Evolutionary conservation across 2,888 invertebrate genomes (phyloP), one percentile per base, ranked within the genome.

Genomic region (Amaurobius ferox): DNA sequence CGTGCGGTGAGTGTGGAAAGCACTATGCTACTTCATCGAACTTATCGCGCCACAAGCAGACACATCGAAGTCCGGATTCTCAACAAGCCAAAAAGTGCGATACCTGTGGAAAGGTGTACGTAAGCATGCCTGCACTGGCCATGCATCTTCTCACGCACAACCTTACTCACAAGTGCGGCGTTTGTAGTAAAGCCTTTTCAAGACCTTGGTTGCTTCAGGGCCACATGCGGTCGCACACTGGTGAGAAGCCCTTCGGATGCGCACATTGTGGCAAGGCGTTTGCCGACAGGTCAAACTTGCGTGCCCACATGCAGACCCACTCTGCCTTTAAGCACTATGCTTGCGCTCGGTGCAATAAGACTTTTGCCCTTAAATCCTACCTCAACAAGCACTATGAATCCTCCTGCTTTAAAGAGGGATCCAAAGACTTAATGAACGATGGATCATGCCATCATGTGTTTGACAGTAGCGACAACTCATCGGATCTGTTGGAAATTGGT

Each of bases 221-320:
- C 62, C 97, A 97, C 91, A 95, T 97, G 88, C 93, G 97, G 77
- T 97, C 96, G 0, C 97, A 97, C 90, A 97, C 96, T 86, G 96
- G 96, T 1, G 97, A 97, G 92, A 96, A 96, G 91, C 98, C 98
- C 0, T 98, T 96, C 92, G 96, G 95, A 1, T 98, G 98, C 91
- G 96, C 95, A 29, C 95, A 95, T 90, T 98, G 98, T 92, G 96
- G 96, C 88, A 98, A 97, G 91, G 96, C 97, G 0, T 98, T 98
- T 91, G 97, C 97, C 13, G 98, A 98, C 92, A 94, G 97, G 74
- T 96, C 96, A 86, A 98, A 98, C 91, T 93, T 98, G 78, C 93
- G 97, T 29, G 98, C 97, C 0, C 98, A 98, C 92, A 95, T 97
- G 94, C 97, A 97, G 92, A 98, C 97, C 13, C 98, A 98, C 91